These are phyloP conservation scores for Lasaia peninsularis DNA, from an alignment of 1,140 invertebrate species.

Conservation along the genomic window DNA sequence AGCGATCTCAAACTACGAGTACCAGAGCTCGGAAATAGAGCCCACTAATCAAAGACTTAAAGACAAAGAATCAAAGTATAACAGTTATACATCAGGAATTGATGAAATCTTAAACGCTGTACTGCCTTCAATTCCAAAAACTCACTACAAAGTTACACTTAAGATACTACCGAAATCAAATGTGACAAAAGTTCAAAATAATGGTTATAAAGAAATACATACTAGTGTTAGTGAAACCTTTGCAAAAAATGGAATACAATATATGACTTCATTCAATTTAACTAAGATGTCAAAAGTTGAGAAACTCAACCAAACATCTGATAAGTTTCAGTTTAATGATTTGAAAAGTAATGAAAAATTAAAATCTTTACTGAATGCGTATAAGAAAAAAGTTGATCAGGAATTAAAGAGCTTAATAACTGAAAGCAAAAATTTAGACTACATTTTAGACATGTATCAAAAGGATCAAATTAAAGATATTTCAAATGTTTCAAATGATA, in stretches of 20 bases:
- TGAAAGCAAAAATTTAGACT: constrained; percentile 2
- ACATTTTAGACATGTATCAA: not conserved
- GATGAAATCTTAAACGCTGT: constrained; percentile 43
- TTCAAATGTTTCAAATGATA: no score
- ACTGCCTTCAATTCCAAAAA: constrained; percentile 25
- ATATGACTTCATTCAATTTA: constrained; percentile 52
- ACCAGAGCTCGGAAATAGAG: constrained; percentile 11
- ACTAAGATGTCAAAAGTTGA: constrained; percentile 62
- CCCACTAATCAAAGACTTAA: not conserved
- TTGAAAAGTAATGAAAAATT: not conserved
- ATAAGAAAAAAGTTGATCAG: not conserved
- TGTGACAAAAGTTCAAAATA: constrained; percentile 29
- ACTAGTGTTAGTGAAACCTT: constrained; percentile 61
- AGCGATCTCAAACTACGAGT: constrained; percentile 13
- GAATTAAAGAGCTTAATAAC: not conserved
- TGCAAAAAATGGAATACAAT: constrained; percentile 50
- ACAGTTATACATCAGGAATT: constrained; percentile 26
- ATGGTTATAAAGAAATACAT: constrained; percentile 60
- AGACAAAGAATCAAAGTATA: not conserved
- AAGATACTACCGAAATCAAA: constrained; percentile 53
- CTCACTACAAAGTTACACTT: constrained; percentile 51
- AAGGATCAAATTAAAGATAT: not conserved
- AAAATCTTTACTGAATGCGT: not conserved
- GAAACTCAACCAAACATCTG: constrained; percentile 30
- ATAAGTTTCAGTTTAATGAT: not conserved